Conservation (phyloP, 2,113 vertebrate genomes). For the Lathamus discolor region DNA sequence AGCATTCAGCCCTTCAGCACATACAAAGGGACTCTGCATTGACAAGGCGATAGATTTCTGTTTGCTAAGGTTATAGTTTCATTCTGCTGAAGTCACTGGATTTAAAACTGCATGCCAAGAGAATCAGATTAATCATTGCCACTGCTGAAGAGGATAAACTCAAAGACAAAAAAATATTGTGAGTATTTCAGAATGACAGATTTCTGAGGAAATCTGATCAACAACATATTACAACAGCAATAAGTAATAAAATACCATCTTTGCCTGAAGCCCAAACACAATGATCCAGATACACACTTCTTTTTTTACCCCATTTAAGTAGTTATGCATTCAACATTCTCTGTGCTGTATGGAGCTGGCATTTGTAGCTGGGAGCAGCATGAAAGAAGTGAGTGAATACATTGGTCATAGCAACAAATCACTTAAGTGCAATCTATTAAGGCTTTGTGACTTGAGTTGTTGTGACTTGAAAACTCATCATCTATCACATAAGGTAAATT, state of each 20-base stretch:
- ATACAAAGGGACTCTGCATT: background rate
- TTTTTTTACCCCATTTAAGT: background rate
- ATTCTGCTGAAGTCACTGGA: background rate
- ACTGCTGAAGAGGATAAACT: background rate
- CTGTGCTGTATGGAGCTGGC: background rate
- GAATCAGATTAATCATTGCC: background rate
- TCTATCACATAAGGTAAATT: background rate
- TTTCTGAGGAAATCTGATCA: slow-evolving; percentile 1
- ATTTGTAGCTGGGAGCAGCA: background rate
- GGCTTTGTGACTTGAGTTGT: background rate
- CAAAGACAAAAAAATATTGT: background rate
- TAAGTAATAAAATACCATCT: background rate
- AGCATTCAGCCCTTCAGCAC: background rate
- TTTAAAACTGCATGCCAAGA: slow-evolving; percentile 3
- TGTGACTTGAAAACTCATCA: background rate
- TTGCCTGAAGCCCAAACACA: background rate
- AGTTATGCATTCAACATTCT: background rate
- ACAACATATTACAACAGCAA: background rate
- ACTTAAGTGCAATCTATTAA: background rate
- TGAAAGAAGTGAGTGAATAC: background rate
- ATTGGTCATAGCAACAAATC: background rate
- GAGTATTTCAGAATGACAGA: background rate
- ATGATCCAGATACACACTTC: background rate
- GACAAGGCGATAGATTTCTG: background rate
- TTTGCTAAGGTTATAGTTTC: background rate